Conservation (phyloP, 2,113 vertebrate genomes). For the Vimba vimba region DNA sequence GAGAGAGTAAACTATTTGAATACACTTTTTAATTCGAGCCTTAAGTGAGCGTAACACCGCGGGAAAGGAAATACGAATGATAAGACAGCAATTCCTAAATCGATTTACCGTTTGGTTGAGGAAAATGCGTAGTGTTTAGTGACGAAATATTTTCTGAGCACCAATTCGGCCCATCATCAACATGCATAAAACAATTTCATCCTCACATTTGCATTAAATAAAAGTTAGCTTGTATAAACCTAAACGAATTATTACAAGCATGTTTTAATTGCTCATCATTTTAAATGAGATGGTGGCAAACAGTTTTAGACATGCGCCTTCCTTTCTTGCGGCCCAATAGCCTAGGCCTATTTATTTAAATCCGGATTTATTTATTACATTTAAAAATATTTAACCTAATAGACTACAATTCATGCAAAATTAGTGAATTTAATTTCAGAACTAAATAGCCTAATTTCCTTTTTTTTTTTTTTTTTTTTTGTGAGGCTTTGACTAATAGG, state of each 20-base stretch:
- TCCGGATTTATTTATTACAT: too few relatives aligned
- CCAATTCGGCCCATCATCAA: not conserved
- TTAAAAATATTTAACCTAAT: too few relatives aligned
- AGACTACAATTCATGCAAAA: not conserved
- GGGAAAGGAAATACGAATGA: not conserved
- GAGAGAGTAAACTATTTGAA: conserved; percentile 16
- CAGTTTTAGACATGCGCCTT: not conserved
- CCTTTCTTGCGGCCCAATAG: too few relatives aligned
- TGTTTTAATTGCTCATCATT: not conserved
- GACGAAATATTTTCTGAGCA: not conserved
- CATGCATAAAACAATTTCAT: not conserved
- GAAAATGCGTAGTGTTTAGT: not conserved
- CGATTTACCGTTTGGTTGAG: not conserved
- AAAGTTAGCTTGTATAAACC: not conserved
- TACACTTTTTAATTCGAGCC: conserved; percentile 25
- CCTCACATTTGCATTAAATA: not conserved
- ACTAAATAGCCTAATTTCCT: too few relatives aligned
- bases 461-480: too few relatives aligned
- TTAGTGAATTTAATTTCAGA: not conserved
- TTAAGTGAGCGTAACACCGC: not conserved
- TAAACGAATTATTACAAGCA: not conserved
- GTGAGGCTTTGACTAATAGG: too few relatives aligned
- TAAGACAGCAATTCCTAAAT: not conserved
- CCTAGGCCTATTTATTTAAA: too few relatives aligned
- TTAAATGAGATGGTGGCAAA: not conserved